Conservation (phyloP, 2,888 invertebrate genomes). For the Disparrhopalites patrizii region DNA sequence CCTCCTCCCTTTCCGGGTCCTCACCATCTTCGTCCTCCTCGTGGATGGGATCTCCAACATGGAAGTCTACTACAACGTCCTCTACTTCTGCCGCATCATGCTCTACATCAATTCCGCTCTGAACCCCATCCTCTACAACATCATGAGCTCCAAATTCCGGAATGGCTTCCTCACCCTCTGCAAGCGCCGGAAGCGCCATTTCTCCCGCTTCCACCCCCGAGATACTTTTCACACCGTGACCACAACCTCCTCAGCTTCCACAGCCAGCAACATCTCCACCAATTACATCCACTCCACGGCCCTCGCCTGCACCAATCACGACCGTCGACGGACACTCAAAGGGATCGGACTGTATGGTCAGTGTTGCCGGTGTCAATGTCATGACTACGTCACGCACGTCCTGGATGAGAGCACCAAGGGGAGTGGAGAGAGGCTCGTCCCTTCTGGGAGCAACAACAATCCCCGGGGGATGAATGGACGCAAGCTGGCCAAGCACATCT, state of each 20-base stretch:
- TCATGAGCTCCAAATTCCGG: slow-evolving; percentile 86
- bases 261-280: slow-evolving; percentile 37
- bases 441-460: no score
- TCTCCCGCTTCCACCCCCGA: slow-evolving; percentile 44
- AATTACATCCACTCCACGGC: slow-evolving; percentile 33
- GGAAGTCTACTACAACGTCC: slow-evolving; percentile 73
- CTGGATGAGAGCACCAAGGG: no score
- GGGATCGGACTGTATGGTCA: not conserved
- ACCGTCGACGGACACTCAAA: not conserved
- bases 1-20: slow-evolving; percentile 78
- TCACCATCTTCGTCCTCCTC: slow-evolving; percentile 80
- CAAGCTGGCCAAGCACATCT: no score
- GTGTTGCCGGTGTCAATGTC: not conserved
- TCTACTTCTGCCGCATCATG: slow-evolving; percentile 82
- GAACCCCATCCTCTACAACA: slow-evolving; percentile 84
- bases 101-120: slow-evolving; percentile 83
- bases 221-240: slow-evolving; percentile 46
- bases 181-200: slow-evolving; percentile 32
- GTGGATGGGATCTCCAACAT: slow-evolving; percentile 68
- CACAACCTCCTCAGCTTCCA: slow-evolving; percentile 33
- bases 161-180: slow-evolving; percentile 67
- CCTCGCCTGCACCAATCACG: not conserved
- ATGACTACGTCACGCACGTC: not conserved
- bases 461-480: not conserved
- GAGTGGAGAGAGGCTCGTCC: no score